Evolutionary conservation across 2,113 vertebrate species (phyloP).

Genomic region (Paratilapia polleni): DNA sequence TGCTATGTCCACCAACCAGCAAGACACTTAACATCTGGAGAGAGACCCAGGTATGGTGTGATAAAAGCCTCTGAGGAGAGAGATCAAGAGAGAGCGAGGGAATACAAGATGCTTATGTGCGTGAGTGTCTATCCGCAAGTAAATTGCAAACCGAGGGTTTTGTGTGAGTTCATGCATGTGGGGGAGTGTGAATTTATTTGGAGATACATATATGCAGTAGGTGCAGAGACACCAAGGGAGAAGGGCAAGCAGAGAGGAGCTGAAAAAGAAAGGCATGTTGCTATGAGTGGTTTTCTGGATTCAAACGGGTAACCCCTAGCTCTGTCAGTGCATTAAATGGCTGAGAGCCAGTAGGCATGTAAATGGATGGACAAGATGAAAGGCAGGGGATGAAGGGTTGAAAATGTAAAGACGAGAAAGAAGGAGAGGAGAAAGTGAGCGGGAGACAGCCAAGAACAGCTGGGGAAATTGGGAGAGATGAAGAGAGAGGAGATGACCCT

Average conservation of each 20-base stretch:
- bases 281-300: slow-evolving; percentile 45
- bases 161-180: slow-evolving; percentile 36
- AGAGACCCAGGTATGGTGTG: slow-evolving; percentile 41
- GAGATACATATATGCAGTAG: slow-evolving; percentile 33
- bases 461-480: slow-evolving; percentile 62
- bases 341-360: slow-evolving; percentile 63
- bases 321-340: slow-evolving; percentile 64
- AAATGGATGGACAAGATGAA: slow-evolving; percentile 71
- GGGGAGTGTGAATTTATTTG: slow-evolving; percentile 22
- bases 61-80: slow-evolving; percentile 56
- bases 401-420: slow-evolving; percentile 43
- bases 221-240: slow-evolving; percentile 21
- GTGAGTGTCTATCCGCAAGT: background rate
- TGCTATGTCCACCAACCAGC: slow-evolving; percentile 52
- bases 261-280: slow-evolving; percentile 27
- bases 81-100: background rate
- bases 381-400: slow-evolving; percentile 53
- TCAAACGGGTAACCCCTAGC: slow-evolving; percentile 45
- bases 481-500: slow-evolving; percentile 63
- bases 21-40: slow-evolving; percentile 61
- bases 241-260: slow-evolving; percentile 38
- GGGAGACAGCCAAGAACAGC: slow-evolving; percentile 63
- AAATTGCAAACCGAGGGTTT: slow-evolving; percentile 33
- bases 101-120: slow-evolving; percentile 1
- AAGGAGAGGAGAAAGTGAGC: slow-evolving; percentile 57